Evolutionary conservation across 1,140 invertebrate genomes (phyloP).

Genomic region (Drusus annulatus): DNA sequence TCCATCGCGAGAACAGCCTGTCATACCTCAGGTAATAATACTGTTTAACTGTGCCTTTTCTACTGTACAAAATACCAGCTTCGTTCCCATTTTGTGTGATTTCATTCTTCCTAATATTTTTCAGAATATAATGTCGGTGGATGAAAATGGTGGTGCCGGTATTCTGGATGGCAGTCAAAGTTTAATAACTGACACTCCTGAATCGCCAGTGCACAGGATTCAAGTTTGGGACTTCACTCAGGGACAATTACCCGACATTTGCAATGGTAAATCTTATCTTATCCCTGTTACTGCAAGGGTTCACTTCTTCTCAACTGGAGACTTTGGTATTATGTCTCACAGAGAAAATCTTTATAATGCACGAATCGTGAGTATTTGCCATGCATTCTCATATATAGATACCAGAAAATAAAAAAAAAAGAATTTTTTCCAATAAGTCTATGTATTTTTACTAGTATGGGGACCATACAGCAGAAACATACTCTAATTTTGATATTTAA

Average conservation of each 20-base stretch:
- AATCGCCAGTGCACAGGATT: constrained; percentile 76
- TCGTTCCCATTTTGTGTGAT: neutral
- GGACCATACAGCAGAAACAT: too few relatives aligned
- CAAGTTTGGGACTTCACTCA: constrained; percentile 88
- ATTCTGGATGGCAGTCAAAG: constrained; percentile 45
- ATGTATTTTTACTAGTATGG: too few relatives aligned
- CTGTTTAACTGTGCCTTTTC: neutral
- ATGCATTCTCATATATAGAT: too few relatives aligned
- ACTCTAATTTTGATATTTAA: too few relatives aligned
- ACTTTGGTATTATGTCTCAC: too few relatives aligned
- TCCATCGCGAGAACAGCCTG: constrained; percentile 17
- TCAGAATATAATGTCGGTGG: constrained; percentile 46
- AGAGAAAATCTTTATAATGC: too few relatives aligned
- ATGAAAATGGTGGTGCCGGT: constrained; percentile 44
- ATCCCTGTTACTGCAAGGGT: too few relatives aligned
- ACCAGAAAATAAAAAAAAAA: too few relatives aligned
- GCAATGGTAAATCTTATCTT: constrained; percentile 77
- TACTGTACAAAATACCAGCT: too few relatives aligned
- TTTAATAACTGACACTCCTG: constrained; percentile 41
- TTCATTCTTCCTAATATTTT: neutral
- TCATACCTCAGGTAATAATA: constrained; percentile 31
- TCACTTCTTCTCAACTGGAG: too few relatives aligned
- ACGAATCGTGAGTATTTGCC: too few relatives aligned
- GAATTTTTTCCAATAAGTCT: too few relatives aligned
- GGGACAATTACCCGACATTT: constrained; percentile 81